Conservation (phyloP, 2,888 invertebrate genomes). For the Hypsopygia costalis region DNA sequence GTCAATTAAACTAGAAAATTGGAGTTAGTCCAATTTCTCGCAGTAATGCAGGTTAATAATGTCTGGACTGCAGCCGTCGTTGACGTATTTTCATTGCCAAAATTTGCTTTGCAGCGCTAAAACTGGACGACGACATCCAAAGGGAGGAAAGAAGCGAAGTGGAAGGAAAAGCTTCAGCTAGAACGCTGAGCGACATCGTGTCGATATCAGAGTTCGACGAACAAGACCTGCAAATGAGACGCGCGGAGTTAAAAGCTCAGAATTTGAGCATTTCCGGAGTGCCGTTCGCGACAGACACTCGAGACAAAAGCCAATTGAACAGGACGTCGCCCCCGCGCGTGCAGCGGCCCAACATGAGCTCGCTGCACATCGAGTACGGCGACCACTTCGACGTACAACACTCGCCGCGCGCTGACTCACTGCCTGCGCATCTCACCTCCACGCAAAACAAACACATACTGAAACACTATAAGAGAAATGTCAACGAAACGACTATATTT, state of each 20-base stretch:
- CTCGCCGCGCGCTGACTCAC: conserved; percentile 61
- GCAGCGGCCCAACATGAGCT: conserved; percentile 55
- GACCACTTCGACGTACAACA: conserved; percentile 51
- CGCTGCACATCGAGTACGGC: conserved; percentile 51
- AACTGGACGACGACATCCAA: conserved; percentile 79
- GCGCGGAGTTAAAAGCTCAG: conserved; percentile 61
- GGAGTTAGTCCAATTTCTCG: conserved; percentile 44
- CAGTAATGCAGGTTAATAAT: conserved; percentile 32
- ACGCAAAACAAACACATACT: conserved; percentile 54
- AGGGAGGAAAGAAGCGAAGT: conserved; percentile 66
- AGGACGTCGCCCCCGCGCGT: conserved; percentile 59
- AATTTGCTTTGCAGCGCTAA: conserved; percentile 68
- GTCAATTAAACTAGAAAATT: conserved; percentile 25
- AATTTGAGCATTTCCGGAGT: conserved; percentile 43
- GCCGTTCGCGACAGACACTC: conserved; percentile 33
- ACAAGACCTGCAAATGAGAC: conserved; percentile 79
- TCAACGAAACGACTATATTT: conserved; percentile 68
- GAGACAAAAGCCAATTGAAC: conserved; percentile 40
- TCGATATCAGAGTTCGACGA: conserved; percentile 88
- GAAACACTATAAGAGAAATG: conserved; percentile 58
- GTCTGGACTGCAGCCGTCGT: conserved; percentile 4
- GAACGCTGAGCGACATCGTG: conserved; percentile 86
- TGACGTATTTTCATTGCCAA: conserved; percentile 25
- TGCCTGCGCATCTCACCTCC: conserved; percentile 63
- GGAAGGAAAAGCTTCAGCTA: conserved; percentile 82